These are phyloP conservation scores for Pogonognathellus flavescens DNA, from an alignment of 1,140 invertebrate species.

Conservation along the genomic window DNA sequence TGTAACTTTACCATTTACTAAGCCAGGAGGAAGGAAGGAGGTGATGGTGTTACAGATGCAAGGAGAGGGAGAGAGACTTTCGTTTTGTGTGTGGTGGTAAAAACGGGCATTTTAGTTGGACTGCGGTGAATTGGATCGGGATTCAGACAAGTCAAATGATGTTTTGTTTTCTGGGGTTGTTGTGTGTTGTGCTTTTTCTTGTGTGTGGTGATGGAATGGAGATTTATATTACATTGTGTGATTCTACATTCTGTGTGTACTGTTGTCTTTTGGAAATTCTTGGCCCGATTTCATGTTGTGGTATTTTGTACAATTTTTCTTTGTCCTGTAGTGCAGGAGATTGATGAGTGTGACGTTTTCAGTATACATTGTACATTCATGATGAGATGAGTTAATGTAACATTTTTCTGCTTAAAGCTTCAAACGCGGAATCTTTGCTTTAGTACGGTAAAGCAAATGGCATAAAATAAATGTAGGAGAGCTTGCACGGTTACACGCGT, in stretches of 20 bases:
- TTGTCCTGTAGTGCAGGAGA: background rate
- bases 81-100: background rate
- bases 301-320: background rate
- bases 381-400: too few species aligned
- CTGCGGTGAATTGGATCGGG: background rate
- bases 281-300: background rate
- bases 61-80: too few species aligned
- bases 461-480: too few species aligned
- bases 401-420: too few species aligned
- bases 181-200: background rate
- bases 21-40: too few species aligned
- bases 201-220: background rate
- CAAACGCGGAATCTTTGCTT: too few species aligned
- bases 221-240: background rate
- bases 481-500: too few species aligned
- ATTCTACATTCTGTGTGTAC: background rate
- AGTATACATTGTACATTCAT: too few species aligned
- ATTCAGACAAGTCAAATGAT: constrained; percentile 7
- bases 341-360: too few species aligned
- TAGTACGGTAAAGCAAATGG: too few species aligned
- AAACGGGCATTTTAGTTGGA: background rate
- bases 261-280: constrained; percentile 7
- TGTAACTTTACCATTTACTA: too few species aligned
- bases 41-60: too few species aligned
- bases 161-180: background rate